A percentile compares a stretch with the other conserved stretches of the same genome.
These are phyloP conservation scores for Belgica antarctica DNA, from an alignment of 2,888 invertebrate species.

Conservation along the genomic window DNA sequence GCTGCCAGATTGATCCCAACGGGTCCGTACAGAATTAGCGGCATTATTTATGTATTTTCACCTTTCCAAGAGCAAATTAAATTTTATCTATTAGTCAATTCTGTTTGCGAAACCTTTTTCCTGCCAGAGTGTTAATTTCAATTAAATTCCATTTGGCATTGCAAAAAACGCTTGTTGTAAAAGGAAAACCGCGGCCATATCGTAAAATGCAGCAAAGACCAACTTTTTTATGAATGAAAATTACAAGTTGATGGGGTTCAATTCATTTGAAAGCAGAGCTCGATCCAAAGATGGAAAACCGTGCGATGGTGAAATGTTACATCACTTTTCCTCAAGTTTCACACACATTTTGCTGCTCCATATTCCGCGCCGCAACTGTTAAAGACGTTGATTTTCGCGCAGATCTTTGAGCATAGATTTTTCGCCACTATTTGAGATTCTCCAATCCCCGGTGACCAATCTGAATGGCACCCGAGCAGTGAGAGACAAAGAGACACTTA, in stretches of 20 bases:
- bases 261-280: not conserved
- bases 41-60: too few relatives aligned
- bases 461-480: not conserved
- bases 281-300: not conserved
- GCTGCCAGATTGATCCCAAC: too few relatives aligned
- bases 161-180: not conserved
- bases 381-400: too few relatives aligned
- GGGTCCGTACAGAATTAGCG: too few relatives aligned
- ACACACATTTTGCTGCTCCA: not conserved
- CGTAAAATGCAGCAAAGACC: not conserved
- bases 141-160: slow-evolving; percentile 11
- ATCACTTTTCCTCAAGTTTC: not conserved
- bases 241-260: not conserved
- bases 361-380: not conserved
- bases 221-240: not conserved
- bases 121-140: not conserved
- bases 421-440: too few relatives aligned
- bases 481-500: slow-evolving; percentile 1
- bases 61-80: too few relatives aligned
- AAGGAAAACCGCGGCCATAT: not conserved
- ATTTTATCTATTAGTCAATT: too few relatives aligned
- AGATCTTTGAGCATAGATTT: too few relatives aligned
- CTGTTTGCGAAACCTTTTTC: too few relatives aligned
- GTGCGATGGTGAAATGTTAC: not conserved
- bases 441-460: not conserved